A percentile compares a stretch with the other conserved stretches of the same genome.
These are phyloP conservation scores for Coregonus suidteri DNA, from an alignment of 2,797 vertebrate genomes.

Conservation along the genomic window DNA sequence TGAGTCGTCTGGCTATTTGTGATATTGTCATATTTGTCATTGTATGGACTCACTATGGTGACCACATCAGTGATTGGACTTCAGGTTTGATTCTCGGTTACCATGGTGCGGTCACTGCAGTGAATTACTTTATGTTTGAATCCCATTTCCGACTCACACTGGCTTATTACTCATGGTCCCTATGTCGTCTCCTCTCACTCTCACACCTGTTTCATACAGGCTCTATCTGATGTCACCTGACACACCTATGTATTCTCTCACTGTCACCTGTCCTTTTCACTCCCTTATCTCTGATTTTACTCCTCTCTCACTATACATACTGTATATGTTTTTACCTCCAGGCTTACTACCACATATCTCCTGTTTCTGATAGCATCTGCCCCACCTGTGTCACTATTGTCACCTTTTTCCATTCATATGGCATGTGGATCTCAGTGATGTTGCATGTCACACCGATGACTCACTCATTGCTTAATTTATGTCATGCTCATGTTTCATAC, in stretches of 20 bases:
- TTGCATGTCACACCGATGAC: neutral
- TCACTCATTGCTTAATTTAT: no score
- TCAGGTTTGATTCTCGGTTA: constrained; percentile 51
- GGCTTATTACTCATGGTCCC: neutral
- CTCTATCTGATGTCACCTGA: neutral
- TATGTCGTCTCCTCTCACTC: neutral
- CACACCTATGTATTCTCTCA: neutral
- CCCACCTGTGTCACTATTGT: neutral
- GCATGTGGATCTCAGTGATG: neutral
- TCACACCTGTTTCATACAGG: neutral
- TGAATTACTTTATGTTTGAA: constrained; percentile 4
- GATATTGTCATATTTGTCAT: no score
- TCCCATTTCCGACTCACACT: neutral
- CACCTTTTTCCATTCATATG: neutral
- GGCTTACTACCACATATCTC: neutral
- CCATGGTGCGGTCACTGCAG: constrained; percentile 19
- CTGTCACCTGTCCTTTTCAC: neutral
- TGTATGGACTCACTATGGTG: constrained; percentile 9
- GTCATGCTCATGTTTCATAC: no score
- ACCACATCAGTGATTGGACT: constrained; percentile 25
- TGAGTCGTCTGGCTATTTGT: neutral
- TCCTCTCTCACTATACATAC: neutral
- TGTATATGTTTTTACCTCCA: neutral
- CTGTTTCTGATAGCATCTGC: neutral
- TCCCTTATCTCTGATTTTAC: neutral